Percentiles rank a stretch among this genome's conserved stretches.
phyloP scores from a whole-genome alignment of 2,797 vertebrate species.

The Pristis pectinata region DNA sequence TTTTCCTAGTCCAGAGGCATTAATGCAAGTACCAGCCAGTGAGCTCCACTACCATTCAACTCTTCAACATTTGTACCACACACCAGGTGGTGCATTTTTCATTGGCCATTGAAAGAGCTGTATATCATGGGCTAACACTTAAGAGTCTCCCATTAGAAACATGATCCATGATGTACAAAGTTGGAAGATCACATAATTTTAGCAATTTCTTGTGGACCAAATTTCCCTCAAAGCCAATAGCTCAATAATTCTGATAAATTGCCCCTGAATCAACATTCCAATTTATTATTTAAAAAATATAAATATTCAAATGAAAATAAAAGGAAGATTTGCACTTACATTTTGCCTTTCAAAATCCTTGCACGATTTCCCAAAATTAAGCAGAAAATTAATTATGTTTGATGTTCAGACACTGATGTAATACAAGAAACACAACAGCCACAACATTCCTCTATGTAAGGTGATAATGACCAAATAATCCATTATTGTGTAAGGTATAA shows the following conservation, averaged over 20 bases:
- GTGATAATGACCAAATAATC: too few species aligned
- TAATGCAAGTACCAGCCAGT: not conserved
- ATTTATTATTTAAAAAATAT: not conserved
- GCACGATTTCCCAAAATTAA: too few species aligned
- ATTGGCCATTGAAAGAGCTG: not conserved
- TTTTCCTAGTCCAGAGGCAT: not conserved
- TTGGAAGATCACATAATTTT: not conserved
- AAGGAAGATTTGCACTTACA: too few species aligned
- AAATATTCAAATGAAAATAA: not conserved
- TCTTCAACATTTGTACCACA: not conserved
- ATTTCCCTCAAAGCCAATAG: not conserved
- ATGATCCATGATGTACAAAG: not conserved
- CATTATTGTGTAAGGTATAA: too few species aligned
- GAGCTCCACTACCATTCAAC: not conserved
- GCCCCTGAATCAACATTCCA: not conserved
- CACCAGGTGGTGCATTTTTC: not conserved
- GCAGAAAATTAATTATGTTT: too few species aligned
- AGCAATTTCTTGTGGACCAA: not conserved
- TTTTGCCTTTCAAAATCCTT: too few species aligned
- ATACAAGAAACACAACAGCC: too few species aligned
- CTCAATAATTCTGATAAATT: not conserved
- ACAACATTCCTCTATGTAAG: too few species aligned
- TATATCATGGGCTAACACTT: not conserved
- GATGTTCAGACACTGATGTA: too few species aligned
- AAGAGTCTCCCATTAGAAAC: not conserved